Evolutionary conservation across 1,140 invertebrate genomes (phyloP).

Genomic region (Ceratina australensis): DNA sequence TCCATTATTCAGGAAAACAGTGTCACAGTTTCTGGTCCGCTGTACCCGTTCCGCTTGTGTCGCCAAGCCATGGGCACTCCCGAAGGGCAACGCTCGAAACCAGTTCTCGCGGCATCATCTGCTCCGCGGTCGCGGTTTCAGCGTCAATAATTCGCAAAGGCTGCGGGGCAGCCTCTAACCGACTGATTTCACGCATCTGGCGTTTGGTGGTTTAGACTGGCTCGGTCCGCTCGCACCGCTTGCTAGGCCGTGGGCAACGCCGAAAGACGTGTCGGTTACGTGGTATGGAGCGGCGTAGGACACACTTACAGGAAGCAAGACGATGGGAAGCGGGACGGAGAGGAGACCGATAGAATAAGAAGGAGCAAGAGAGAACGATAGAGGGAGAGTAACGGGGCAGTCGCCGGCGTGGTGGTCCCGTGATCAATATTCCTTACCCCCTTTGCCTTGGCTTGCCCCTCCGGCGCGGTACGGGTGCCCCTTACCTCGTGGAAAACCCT

Average conservation of each 20-base stretch:
- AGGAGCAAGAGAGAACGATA: constrained; percentile 15
- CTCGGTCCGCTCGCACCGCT: constrained; percentile 47
- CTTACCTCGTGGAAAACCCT: constrained; percentile 65
- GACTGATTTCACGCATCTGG: constrained; percentile 78
- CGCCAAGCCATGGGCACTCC: not conserved
- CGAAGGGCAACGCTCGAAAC: constrained; percentile 27
- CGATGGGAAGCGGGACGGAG: constrained; percentile 31
- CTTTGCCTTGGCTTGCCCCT: constrained; percentile 77
- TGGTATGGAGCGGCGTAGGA: constrained; percentile 44
- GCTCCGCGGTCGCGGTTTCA: constrained; percentile 65
- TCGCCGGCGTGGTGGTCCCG: constrained; percentile 70
- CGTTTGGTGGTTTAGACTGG: constrained; percentile 76
- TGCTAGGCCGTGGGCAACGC: constrained; percentile 37
- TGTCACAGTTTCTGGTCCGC: constrained; percentile 13
- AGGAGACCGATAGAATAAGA: constrained; percentile 7
- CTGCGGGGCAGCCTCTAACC: constrained; percentile 70
- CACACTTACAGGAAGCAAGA: constrained; percentile 35
- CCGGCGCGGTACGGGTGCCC: constrained; percentile 66
- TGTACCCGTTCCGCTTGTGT: constrained; percentile 11
- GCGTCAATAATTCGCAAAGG: constrained; percentile 72
- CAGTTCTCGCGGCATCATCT: constrained; percentile 54
- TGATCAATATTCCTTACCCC: constrained; percentile 81
- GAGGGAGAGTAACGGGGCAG: constrained; percentile 28
- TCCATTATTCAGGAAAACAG: not conserved
- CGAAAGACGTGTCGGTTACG: constrained; percentile 54